phyloP scores from a whole-genome alignment of 1,140 invertebrate species.

The Drosophila willistoni region DNA sequence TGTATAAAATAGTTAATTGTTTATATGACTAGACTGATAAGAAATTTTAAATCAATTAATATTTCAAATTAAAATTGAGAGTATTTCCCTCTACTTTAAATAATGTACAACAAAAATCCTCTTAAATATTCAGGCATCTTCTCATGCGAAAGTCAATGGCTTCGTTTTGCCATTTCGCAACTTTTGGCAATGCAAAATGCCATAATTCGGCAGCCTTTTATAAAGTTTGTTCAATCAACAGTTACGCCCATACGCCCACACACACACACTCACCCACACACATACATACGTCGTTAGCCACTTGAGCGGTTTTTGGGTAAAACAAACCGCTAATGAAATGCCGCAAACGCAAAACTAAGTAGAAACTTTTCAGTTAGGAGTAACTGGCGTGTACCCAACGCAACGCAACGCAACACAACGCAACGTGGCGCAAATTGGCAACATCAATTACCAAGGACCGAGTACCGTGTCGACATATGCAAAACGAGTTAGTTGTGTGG shows the following conservation, averaged over 20 bases:
- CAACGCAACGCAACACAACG: neutral
- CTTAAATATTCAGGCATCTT: neutral
- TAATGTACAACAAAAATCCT: neutral
- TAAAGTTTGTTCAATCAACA: constrained; percentile 24
- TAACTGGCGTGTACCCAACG: neutral
- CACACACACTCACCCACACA: neutral
- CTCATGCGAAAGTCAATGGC: neutral
- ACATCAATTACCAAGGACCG: constrained; percentile 51
- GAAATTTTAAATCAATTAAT: too few relatives aligned
- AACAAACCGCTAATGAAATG: constrained; percentile 72
- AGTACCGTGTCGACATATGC: constrained; percentile 42
- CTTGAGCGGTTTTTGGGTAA: constrained; percentile 26
- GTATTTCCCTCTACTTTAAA: too few relatives aligned
- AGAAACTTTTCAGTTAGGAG: constrained; percentile 51
- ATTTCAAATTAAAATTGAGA: too few relatives aligned
- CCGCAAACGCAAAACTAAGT: constrained; percentile 42
- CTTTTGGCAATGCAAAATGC: constrained; percentile 3
- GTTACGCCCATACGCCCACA: neutral
- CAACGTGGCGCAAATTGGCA: constrained; percentile 60
- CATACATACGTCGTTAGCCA: constrained; percentile 39
- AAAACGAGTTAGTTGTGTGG: constrained; percentile 44
- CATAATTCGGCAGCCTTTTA: constrained; percentile 22
- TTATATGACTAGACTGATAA: too few relatives aligned
- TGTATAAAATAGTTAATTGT: too few relatives aligned
- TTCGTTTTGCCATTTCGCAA: neutral